These are phyloP conservation scores for Melanostigma gelatinosum DNA, from an alignment of 2,113 vertebrate species.

Conservation along the genomic window DNA sequence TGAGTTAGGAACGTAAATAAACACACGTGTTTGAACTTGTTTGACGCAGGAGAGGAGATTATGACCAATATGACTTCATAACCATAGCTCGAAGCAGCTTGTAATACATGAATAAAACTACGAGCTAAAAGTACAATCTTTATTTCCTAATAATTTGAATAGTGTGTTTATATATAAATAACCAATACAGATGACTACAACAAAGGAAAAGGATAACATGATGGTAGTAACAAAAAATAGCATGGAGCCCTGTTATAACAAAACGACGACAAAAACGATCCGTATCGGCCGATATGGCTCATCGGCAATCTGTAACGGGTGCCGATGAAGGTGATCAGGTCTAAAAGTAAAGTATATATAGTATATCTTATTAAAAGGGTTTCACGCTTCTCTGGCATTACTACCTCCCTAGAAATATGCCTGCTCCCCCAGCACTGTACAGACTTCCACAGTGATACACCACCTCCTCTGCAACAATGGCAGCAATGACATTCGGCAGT, in stretches of 20 bases:
- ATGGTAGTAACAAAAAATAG: too few relatives aligned
- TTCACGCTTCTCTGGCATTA: conserved; percentile 31
- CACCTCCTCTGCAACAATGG: conserved; percentile 18
- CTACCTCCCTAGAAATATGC: conserved; percentile 29
- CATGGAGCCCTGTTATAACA: too few relatives aligned
- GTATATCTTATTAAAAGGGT: conserved; percentile 42
- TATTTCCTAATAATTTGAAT: too few relatives aligned
- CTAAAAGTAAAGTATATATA: background rate
- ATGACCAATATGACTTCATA: background rate
- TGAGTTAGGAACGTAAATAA: background rate
- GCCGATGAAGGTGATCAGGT: background rate
- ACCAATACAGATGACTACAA: too few relatives aligned
- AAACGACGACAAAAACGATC: too few relatives aligned
- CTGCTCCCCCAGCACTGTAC: conserved; percentile 14
- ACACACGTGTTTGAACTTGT: background rate
- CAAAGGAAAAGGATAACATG: too few relatives aligned
- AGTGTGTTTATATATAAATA: too few relatives aligned
- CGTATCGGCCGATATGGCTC: background rate
- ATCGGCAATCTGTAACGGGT: background rate
- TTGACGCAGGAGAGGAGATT: background rate
- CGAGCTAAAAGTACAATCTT: too few relatives aligned
- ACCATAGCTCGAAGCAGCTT: too few relatives aligned
- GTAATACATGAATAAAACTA: too few relatives aligned
- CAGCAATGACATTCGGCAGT: conserved; percentile 39
- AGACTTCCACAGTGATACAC: conserved; percentile 23